Percentiles rank a stretch among this genome's conserved stretches.
Conservation (phyloP, 2,888 invertebrate genomes). For the Heliothis peltigera region DNA sequence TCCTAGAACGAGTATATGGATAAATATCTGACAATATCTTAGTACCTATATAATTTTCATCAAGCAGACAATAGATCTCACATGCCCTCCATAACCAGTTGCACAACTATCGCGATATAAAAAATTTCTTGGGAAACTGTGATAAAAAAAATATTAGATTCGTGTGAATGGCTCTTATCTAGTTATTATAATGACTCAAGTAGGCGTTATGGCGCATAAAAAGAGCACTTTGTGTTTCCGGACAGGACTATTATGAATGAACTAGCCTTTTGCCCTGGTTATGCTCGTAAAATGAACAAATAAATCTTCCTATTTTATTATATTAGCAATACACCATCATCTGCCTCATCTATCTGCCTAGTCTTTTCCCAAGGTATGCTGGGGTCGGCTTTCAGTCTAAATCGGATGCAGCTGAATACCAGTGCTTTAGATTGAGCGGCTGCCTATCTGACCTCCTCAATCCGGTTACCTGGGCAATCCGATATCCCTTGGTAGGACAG, state of each 20-base stretch:
- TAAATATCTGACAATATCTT: constrained; percentile 41
- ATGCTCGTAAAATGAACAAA: not conserved
- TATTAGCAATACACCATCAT: no score
- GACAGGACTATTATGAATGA: constrained; percentile 12
- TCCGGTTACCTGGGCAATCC: no score
- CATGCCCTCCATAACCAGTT: constrained; percentile 48
- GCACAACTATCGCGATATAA: constrained; percentile 44
- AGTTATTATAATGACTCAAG: constrained; percentile 42
- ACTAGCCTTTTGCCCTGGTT: constrained; percentile 6
- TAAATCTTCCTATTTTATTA: no score
- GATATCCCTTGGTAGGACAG: no score
- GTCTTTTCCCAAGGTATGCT: no score
- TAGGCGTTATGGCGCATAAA: constrained; percentile 31
- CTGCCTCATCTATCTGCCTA: no score
- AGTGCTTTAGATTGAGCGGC: no score
- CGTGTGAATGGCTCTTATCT: constrained; percentile 55
- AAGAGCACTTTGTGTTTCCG: constrained; percentile 29
- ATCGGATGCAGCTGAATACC: no score
- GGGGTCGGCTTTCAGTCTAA: no score
- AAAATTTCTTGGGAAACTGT: constrained; percentile 57
- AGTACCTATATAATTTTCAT: constrained; percentile 35
- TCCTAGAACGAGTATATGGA: constrained; percentile 13
- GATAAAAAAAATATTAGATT: constrained; percentile 61
- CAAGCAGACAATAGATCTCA: constrained; percentile 41
- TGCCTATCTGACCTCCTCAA: no score